Evolutionary conservation across 2,113 vertebrate genomes (phyloP).

Genomic region (Pedionomus torquatus): DNA sequence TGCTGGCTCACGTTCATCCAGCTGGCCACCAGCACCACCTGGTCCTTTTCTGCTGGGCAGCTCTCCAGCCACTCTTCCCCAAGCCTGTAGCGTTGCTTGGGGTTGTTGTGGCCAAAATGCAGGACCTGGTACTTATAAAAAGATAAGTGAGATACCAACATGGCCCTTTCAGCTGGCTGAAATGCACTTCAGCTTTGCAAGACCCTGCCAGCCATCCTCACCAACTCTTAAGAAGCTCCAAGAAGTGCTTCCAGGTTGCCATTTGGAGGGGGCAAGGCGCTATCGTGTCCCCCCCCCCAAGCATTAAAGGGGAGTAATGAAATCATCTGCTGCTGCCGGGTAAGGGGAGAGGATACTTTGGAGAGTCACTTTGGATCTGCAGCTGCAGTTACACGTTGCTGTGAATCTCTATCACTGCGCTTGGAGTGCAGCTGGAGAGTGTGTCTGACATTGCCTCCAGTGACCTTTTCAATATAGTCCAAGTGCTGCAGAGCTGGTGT

Average conservation of each 20-base stretch:
- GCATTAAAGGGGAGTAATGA: not conserved
- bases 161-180: not conserved
- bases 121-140: too few relatives aligned
- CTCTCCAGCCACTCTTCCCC: too few relatives aligned
- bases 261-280: not conserved
- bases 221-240: not conserved
- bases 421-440: conserved; percentile 66
- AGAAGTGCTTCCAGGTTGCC: conserved; percentile 15
- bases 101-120: too few relatives aligned
- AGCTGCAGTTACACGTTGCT: conserved; percentile 43
- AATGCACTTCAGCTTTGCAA: not conserved
- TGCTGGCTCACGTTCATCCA: too few relatives aligned
- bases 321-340: not conserved
- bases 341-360: not conserved
- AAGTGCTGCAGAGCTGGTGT: conserved; percentile 49
- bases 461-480: conserved; percentile 77
- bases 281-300: not conserved
- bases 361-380: conserved; percentile 34
- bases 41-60: too few relatives aligned
- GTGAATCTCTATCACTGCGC: conserved; percentile 43
- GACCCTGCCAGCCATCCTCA: not conserved
- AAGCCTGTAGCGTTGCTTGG: too few relatives aligned
- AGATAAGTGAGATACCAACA: not conserved
- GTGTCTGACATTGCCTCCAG: conserved; percentile 71
- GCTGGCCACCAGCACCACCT: too few relatives aligned